Conservation (phyloP, 2,113 vertebrate species). For the Perccottus glenii region DNA sequence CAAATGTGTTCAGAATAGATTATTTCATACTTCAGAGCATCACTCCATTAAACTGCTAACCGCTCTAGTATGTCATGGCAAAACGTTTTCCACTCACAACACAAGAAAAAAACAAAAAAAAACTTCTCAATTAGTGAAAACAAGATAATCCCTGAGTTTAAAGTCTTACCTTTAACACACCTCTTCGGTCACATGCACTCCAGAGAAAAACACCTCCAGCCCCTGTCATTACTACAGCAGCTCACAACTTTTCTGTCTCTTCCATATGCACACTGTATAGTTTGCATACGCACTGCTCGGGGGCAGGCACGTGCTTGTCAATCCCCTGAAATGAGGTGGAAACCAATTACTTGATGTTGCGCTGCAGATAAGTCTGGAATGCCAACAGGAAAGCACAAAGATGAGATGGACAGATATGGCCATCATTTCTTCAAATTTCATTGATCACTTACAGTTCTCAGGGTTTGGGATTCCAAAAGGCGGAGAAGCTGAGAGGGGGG, state of each 20-base stretch:
- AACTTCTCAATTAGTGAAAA: slow-evolving; percentile 35
- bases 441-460: neutral
- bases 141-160: slow-evolving; percentile 62
- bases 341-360: slow-evolving; percentile 21
- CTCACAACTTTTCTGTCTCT: slow-evolving; percentile 1
- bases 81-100: too few species aligned
- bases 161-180: slow-evolving; percentile 52
- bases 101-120: slow-evolving; percentile 37
- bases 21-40: too few species aligned
- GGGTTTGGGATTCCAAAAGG: neutral
- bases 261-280: slow-evolving; percentile 9
- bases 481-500: slow-evolving; percentile 15
- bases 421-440: slow-evolving; percentile 34
- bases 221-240: slow-evolving; percentile 33
- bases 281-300: neutral
- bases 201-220: slow-evolving; percentile 32
- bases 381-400: slow-evolving; percentile 37
- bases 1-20: too few species aligned
- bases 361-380: slow-evolving; percentile 36
- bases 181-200: slow-evolving; percentile 47
- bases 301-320: slow-evolving; percentile 8
- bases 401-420: slow-evolving; percentile 29
- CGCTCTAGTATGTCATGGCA: too few species aligned
- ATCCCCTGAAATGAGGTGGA: slow-evolving; percentile 21
- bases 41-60: too few species aligned